A percentile compares a stretch with the other conserved stretches of the same genome.
phyloP scores from a whole-genome alignment of 2,113 vertebrate genomes.

The Mesitornis unicolor region DNA sequence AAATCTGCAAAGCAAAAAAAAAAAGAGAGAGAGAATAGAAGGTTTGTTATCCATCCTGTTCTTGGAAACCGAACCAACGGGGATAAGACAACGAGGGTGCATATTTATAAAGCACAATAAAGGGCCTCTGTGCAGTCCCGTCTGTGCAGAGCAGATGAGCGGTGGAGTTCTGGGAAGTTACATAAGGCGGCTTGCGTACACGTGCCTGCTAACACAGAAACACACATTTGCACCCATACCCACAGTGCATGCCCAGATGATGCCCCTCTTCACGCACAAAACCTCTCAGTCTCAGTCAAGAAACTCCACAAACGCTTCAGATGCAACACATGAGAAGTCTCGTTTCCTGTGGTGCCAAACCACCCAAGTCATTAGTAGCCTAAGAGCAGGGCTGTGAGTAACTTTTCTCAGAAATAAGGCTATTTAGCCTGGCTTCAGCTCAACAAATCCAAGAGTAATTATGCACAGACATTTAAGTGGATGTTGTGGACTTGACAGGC shows the following conservation, averaged over 20 bases:
- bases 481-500: background rate
- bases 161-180: conserved; percentile 48
- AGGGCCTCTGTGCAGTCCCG: conserved; percentile 60
- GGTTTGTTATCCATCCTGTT: conserved; percentile 47
- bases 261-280: conserved; percentile 22
- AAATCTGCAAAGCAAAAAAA: background rate
- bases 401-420: conserved; percentile 66
- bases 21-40: conserved; percentile 28
- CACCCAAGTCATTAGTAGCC: conserved; percentile 3
- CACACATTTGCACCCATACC: background rate
- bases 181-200: conserved; percentile 35
- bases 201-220: background rate
- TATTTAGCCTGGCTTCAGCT: conserved; percentile 59
- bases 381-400: conserved; percentile 52
- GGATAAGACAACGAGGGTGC: conserved; percentile 47
- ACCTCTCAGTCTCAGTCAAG: background rate
- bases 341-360: background rate
- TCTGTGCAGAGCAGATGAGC: conserved; percentile 57
- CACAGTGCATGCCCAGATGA: background rate
- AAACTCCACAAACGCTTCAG: conserved; percentile 43
- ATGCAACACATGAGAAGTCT: background rate
- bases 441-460: conserved; percentile 36
- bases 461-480: conserved; percentile 7
- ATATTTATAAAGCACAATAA: conserved; percentile 68
- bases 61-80: conserved; percentile 32